Evolutionary conservation across 2,888 invertebrate species (phyloP).

Genomic region (Blera fallax): DNA sequence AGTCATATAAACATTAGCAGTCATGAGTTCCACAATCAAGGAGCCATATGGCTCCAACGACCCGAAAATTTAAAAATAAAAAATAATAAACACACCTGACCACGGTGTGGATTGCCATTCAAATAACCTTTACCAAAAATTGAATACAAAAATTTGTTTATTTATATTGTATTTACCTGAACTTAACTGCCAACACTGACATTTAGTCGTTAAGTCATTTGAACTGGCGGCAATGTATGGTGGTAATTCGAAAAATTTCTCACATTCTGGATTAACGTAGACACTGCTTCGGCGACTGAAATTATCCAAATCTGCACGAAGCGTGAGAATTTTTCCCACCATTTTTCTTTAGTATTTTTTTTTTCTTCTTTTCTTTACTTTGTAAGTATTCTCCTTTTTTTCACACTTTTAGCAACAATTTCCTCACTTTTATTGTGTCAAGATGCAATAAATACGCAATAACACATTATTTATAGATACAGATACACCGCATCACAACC

Average conservation of each 20-base stretch:
- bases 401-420: background rate
- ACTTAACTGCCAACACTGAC: conserved; percentile 81
- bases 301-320: conserved; percentile 80
- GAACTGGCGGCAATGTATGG: conserved; percentile 80
- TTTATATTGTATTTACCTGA: conserved; percentile 80
- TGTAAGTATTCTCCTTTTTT: conserved; percentile 32
- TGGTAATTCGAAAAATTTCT: conserved; percentile 81
- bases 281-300: conserved; percentile 81
- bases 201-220: conserved; percentile 80
- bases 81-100: background rate
- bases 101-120: conserved; percentile 1
- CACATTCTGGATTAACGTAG: conserved; percentile 82
- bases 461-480: conserved; percentile 49
- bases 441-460: conserved; percentile 46
- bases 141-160: background rate
- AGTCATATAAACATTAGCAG: background rate
- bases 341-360: conserved; percentile 57
- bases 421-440: conserved; percentile 21
- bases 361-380: conserved; percentile 25
- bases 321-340: conserved; percentile 81
- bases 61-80: background rate
- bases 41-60: background rate
- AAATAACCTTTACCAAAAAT: conserved; percentile 30
- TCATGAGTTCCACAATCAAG: background rate
- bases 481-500: conserved; percentile 43